Evolutionary conservation across 1,140 invertebrate species (phyloP), one percentile per base, ranked within the genome.

Genomic region (Telenomus remus): DNA sequence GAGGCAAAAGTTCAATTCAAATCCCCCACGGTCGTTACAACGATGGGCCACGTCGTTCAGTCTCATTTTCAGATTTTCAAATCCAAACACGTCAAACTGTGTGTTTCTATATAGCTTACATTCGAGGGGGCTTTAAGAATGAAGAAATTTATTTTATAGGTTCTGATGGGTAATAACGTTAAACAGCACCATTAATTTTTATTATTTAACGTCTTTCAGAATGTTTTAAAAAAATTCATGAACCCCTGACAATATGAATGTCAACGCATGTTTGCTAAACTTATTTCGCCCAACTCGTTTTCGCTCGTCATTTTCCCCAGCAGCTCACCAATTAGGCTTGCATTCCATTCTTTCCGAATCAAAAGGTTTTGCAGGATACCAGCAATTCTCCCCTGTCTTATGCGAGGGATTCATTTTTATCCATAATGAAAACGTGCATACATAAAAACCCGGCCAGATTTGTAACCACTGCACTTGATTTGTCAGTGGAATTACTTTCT

Each of bases 31-130:
- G 35, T 65, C 16, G 50, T 76, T 65, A 61, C 61, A 76, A 63
- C 61, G 66, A 33, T 68, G 51, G 55, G 37, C 19, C 44, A 51
- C 46, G 61, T 66, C 61, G 55, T 57, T 57, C 55, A 51, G 47
- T 71, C 63, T 66, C 57, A 69, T 69, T 72, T 68, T 72, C 57
- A 53, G 15, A 77, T 77, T 77, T 71, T 60, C 63, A 64, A 77
- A 77, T 68, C 75, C 47, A 14, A 72, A 77, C 74, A 77, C 74
- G 74, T 77, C 68, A 61, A 37, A 46, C 54, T 72, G 50, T 77
- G 63, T 59, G 63, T 54, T 3, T 27, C 19, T 27, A 27, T n/a
- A n/a, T 27, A 6, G 19, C 19, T 3, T 27, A 27, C 19, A 27
- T 27, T 6, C 2, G 19, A 15, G 47, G 14, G 39, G 53, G 37